Evolutionary conservation across 2,113 vertebrate genomes (phyloP).

Genomic region (Pseudorectes ferrugineus): DNA sequence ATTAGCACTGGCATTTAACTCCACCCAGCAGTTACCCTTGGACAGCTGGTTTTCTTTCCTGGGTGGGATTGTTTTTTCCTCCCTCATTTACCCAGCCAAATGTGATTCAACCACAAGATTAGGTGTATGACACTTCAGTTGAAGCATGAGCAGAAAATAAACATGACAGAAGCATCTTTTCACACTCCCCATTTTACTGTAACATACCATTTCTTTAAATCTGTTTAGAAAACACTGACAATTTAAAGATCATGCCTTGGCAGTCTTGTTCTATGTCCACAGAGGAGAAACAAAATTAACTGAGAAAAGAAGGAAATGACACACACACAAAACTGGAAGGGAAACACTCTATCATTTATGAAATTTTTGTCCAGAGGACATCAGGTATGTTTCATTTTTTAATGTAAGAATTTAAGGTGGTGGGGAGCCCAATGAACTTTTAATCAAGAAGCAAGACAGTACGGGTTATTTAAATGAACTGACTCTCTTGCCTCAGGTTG

Average conservation of each 20-base stretch:
- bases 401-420: neutral
- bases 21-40: neutral
- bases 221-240: neutral
- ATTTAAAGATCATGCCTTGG: neutral
- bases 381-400: neutral
- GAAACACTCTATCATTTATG: neutral
- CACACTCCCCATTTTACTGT: neutral
- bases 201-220: neutral
- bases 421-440: neutral
- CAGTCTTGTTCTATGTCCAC: neutral
- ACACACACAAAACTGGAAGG: neutral
- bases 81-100: neutral
- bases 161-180: neutral
- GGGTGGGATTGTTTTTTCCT: neutral
- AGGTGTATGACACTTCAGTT: neutral
- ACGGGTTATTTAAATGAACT: neutral
- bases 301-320: neutral
- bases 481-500: neutral
- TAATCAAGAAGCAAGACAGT: neutral
- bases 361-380: neutral
- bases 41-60: neutral
- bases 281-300: neutral
- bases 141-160: neutral
- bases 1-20: neutral
- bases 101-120: neutral